Evolutionary conservation across 2,888 invertebrate genomes (phyloP).

Genomic region (Dasypogon diadema): DNA sequence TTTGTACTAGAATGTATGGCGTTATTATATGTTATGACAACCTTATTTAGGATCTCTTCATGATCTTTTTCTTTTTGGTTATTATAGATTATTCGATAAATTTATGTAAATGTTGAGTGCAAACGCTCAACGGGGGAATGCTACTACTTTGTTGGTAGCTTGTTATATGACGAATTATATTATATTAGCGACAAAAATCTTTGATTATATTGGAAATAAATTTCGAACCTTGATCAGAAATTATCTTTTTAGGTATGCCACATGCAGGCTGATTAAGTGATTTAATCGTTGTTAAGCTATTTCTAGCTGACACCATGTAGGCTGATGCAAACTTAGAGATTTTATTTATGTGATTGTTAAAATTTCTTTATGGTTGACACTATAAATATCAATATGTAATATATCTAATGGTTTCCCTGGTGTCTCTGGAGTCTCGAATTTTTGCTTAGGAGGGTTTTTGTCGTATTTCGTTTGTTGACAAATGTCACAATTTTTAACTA

Average conservation of each 20-base stretch:
- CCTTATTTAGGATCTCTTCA: no score
- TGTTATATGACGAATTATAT: neutral
- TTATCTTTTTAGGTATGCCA: no score
- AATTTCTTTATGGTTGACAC: conserved; percentile 24
- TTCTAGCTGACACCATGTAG: conserved; percentile 28
- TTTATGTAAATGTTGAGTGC: no score
- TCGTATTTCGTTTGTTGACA: conserved; percentile 48
- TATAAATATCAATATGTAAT: conserved; percentile 39
- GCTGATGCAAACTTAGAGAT: conserved; percentile 47
- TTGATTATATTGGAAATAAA: neutral
- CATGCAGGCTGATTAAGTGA: no score
- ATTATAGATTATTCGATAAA: no score
- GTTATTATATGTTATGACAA: no score
- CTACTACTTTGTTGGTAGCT: no score
- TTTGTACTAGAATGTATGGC: no score
- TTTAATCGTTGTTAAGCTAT: no score
- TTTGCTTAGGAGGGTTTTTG: conserved; percentile 52
- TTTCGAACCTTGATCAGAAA: no score
- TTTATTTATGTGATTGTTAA: conserved; percentile 38
- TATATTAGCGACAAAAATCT: neutral
- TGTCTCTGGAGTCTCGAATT: conserved; percentile 42
- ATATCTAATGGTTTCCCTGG: conserved; percentile 47
- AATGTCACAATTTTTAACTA: conserved; percentile 50
- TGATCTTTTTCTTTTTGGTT: no score
- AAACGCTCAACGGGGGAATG: no score